Evolutionary conservation across 2,797 vertebrate genomes (phyloP), one percentile per base, ranked within the genome.

Genomic region (Bovichtus variegatus): DNA sequence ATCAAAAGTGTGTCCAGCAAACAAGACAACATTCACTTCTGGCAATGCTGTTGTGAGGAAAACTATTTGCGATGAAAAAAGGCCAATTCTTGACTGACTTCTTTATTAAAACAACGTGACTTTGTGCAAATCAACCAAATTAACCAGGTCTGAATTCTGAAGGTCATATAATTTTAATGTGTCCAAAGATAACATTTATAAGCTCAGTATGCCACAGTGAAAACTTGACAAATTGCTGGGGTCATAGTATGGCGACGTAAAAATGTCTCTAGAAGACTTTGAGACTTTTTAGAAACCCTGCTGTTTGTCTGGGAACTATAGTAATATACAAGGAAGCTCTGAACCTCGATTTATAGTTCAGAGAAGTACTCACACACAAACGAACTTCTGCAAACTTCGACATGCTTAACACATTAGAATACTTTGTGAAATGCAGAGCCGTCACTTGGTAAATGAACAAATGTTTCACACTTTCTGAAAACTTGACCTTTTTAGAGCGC

Each of bases 401-500:
- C 23, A 54, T 34, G 41, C 60, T 59, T 63, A 76, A 78, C 74
- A 80, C 76, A 67, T 70, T 53, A 16, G 68, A 75, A 65, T 11
- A 65, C 63, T 77, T 25, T 43, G 67, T 58, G 66, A 75, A 81
- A 76, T 72, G 50, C 49, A 49, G 43, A 66, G 46, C 60, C 76
- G 87, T 81, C 76, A 61, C 34, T 25, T 41, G 3, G 55, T 36
- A 60, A 88, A 89, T 73, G 66, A 85, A 83, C 74, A 86, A 87
- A 83, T 80, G 79, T 81, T 86, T 81, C 78, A 75, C 71, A 71
- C 73, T 74, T 73, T 70, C 59, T 77, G 51, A 73, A 83, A 86
- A 76, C 49, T 47, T 86, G 82, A 91, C 89, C 90, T 91, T 91
- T 88, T 74, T 11, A 18, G 44, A 67, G 80, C 29, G 13, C 70